These are phyloP conservation scores for Sialis lutaria DNA, from an alignment of 2,888 invertebrate genomes.

Conservation along the genomic window DNA sequence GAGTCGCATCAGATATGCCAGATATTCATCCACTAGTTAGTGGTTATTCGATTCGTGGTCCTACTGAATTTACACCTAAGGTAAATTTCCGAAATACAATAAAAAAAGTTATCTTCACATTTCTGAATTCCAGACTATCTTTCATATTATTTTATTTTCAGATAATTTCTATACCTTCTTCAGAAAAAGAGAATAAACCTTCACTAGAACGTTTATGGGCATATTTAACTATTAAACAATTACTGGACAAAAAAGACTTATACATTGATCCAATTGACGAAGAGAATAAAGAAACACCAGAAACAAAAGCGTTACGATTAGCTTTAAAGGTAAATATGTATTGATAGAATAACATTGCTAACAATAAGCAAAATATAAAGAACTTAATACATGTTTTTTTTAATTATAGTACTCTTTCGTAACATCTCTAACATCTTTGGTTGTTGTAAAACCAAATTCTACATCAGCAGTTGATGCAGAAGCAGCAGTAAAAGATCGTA, in stretches of 20 bases:
- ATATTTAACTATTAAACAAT: slow-evolving; percentile 44
- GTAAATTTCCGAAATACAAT: no score
- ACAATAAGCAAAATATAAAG: no score
- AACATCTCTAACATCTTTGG: no score
- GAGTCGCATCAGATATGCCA: slow-evolving; percentile 14
- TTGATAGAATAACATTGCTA: no score
- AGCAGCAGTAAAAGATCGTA: no score
- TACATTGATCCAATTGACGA: slow-evolving; percentile 3
- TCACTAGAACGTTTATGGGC: slow-evolving; percentile 44
- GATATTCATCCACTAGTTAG: slow-evolving; percentile 9
- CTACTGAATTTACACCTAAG: slow-evolving; percentile 13
- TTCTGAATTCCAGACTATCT: no score
- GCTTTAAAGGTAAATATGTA: slow-evolving; percentile 30
- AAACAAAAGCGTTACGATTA: slow-evolving; percentile 33
- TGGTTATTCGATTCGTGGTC: slow-evolving; percentile 13
- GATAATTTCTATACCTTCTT: slow-evolving; percentile 12
- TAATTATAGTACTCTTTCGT: no score
- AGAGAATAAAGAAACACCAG: slow-evolving; percentile 19
- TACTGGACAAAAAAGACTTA: slow-evolving; percentile 35
- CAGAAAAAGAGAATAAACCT: slow-evolving; percentile 17
- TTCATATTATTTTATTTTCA: not conserved
- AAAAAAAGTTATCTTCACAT: no score
- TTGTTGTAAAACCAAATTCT: no score
- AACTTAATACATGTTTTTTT: no score
- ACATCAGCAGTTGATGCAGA: no score